Conservation (phyloP, 2,888 invertebrate genomes). For the Mimumesa dahlbomi region DNA sequence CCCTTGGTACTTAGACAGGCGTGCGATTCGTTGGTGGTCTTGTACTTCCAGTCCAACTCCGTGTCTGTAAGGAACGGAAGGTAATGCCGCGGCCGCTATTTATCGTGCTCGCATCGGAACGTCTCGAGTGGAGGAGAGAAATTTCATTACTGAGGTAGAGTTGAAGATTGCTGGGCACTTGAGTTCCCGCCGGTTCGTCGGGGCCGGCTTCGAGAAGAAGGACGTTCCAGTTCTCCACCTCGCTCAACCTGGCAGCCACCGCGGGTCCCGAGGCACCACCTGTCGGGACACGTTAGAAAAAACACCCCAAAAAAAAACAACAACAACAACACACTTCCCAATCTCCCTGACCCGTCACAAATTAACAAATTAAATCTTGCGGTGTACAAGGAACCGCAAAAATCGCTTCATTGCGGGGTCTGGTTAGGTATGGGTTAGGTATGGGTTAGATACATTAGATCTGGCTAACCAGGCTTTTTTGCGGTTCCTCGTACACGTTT, state of each 20-base stretch:
- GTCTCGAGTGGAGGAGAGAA: background rate
- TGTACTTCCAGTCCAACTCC: constrained; percentile 85
- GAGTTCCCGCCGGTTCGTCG: constrained; percentile 84
- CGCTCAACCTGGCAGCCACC: constrained; percentile 84
- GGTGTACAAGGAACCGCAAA: too few species aligned
- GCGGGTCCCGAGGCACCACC: constrained; percentile 85
- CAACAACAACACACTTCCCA: too few species aligned
- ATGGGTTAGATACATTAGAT: too few species aligned
- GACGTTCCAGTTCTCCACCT: constrained; percentile 84
- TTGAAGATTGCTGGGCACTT: constrained; percentile 72
- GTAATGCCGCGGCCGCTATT: background rate
- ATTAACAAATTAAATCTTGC: too few species aligned
- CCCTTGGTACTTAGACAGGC: constrained; percentile 83
- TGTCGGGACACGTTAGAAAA: constrained; percentile 26
- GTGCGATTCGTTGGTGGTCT: constrained; percentile 84
- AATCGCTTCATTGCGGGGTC: too few species aligned
- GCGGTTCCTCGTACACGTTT: too few species aligned
- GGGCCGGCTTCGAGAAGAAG: constrained; percentile 87
- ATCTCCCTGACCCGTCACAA: too few species aligned
- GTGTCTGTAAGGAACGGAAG: constrained; percentile 65
- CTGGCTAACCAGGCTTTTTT: too few species aligned
- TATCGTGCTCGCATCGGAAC: too few species aligned
- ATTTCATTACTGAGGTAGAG: constrained; percentile 65
- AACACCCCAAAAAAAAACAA: too few species aligned
- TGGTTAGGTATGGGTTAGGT: too few species aligned